Evolutionary conservation across 2,888 invertebrate genomes (phyloP), one percentile per base, ranked within the genome.

Genomic region (Calameuta filiformis): DNA sequence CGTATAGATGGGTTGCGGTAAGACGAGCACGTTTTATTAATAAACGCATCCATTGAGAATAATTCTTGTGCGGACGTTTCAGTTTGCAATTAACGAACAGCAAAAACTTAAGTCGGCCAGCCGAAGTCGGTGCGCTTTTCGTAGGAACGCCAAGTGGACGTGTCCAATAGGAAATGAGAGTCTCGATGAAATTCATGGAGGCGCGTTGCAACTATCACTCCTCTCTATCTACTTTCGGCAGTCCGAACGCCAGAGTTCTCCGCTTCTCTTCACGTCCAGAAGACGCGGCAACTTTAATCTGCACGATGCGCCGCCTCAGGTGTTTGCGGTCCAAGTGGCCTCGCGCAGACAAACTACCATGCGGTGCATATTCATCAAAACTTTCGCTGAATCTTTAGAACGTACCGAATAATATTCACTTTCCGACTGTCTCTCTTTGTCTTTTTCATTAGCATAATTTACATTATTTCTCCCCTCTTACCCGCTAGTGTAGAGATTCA

Each of bases 251-350:
- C 83, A 85, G 89, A 87, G 88, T 89, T 89, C 89, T 88, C 89
- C 88, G 88, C 87, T 87, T 88, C 88, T 83, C 83, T 87, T 88
- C 11, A 0, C 35, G 35, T 11, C 11, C 11, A 11, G 11, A 35
- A 35, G 11, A 15, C 79, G 9, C 35, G 35, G 12, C 82, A 83
- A 85, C 87, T 89, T 89, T 88, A 89, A 89, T 89, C 89, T 89
- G 85, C 85, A 85, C 85, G 84, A 84, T 82, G 40, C 40, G 86
- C 83, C 88, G 87, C 87, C 89, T 87, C 89, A 89, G 87, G 86
- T 87, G 87, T 87, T 88, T 89, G 88, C 87, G 86, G 86, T 85
- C 82, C 82, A 79, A 77, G 83, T 37, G 73, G 80, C 81, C 83
- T 82, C 84, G 87, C 87, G 88, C 85, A 86, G 86, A 86, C 83